Conservation (phyloP, 2,797 vertebrate genomes). For the Epinephelus awoara region DNA sequence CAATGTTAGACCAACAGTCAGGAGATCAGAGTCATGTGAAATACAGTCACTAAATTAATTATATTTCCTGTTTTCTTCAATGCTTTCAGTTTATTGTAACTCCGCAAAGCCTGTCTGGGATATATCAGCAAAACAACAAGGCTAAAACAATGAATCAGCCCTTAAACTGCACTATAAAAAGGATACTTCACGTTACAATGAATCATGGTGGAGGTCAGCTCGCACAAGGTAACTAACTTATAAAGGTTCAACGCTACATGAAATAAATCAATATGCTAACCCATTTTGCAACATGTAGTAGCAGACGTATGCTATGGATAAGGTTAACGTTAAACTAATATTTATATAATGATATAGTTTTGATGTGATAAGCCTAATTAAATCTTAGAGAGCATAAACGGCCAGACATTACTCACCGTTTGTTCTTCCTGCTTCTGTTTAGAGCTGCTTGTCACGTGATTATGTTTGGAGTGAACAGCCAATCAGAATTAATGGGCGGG, state of each 20-base stretch:
- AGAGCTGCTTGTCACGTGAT: conserved; percentile 56
- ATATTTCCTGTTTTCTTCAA: conserved; percentile 8
- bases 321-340: rapidly evolving
- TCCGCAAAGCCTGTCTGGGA: background rate
- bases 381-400: background rate
- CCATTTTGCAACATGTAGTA: background rate
- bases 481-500: conserved; percentile 56
- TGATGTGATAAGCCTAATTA: rapidly evolving
- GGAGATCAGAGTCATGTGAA: background rate
- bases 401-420: conserved; percentile 55
- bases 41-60: background rate
- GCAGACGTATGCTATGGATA: rapidly evolving
- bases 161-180: background rate
- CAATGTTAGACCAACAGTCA: background rate
- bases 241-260: background rate
- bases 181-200: background rate
- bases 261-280: conserved; percentile 11
- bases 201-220: background rate
- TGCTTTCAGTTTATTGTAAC: background rate
- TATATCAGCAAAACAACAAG: background rate
- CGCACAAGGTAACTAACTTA: conserved; percentile 12
- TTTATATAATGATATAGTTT: rapidly evolving
- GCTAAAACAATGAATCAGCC: rapidly evolving
- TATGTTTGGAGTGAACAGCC: conserved; percentile 19
- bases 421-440: conserved; percentile 55